These are phyloP conservation scores for Metacarcinus magister DNA, from an alignment of 2,888 invertebrate genomes.

Conservation along the genomic window DNA sequence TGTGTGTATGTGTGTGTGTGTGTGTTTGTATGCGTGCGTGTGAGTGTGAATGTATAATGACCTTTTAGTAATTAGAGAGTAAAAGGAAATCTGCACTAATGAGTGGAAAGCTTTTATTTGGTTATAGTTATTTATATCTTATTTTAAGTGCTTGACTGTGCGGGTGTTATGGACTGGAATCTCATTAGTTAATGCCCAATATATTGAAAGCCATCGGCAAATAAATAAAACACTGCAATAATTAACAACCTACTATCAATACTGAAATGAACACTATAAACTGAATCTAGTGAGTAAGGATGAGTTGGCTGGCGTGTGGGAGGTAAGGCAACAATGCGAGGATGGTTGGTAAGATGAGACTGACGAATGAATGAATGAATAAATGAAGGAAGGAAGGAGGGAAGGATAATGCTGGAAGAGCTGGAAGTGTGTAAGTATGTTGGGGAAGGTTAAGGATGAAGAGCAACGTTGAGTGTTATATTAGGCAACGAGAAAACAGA, in stretches of 20 bases:
- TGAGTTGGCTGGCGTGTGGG: background rate
- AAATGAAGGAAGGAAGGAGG: background rate
- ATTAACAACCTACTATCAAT: background rate
- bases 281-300: background rate
- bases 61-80: background rate
- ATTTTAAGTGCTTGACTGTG: background rate
- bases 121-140: background rate
- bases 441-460: background rate
- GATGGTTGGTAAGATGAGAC: background rate
- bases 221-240: background rate
- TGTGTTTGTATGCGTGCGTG: no score
- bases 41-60: background rate
- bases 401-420: background rate
- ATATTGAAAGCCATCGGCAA: background rate
- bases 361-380: no score
- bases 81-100: background rate
- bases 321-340: background rate
- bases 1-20: no score
- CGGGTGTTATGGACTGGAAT: background rate
- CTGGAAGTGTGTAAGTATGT: background rate
- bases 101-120: conserved; percentile 27
- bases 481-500: background rate
- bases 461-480: background rate
- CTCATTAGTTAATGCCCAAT: conserved; percentile 41
- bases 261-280: background rate